Evolutionary conservation across 1,140 invertebrate genomes (phyloP).

Genomic region (Drosophila quadrilineata): DNA sequence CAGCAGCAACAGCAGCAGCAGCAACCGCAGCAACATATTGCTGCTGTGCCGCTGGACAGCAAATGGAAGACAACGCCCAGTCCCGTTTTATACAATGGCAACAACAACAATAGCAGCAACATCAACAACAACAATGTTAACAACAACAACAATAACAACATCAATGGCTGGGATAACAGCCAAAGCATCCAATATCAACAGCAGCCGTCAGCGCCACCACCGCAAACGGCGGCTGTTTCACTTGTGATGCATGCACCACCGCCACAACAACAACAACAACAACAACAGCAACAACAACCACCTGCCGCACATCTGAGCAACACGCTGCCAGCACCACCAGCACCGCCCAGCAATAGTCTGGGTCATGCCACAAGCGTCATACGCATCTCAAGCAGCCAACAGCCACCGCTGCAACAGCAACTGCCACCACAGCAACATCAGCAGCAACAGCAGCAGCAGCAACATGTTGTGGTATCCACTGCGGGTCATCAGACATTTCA

Average conservation of each 20-base stretch:
- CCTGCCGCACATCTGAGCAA: constrained; percentile 63
- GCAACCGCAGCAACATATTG: constrained; percentile 39
- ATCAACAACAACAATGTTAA: constrained; percentile 26
- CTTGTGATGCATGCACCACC: constrained; percentile 81
- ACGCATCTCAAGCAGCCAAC: constrained; percentile 87
- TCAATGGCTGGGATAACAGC: constrained; percentile 60
- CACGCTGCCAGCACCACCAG: constrained; percentile 56
- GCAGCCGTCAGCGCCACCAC: constrained; percentile 64
- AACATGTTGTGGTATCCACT: constrained; percentile 53
- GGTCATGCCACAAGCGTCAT: constrained; percentile 89
- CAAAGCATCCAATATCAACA: constrained; percentile 69
- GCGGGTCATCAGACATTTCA: constrained; percentile 83
- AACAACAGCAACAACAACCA: constrained; percentile 68
- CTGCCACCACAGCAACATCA: constrained; percentile 44
- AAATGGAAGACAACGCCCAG: constrained; percentile 80
- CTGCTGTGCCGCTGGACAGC: constrained; percentile 50
- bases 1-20: constrained; percentile 76
- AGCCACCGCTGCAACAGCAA: constrained; percentile 51
- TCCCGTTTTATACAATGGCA: constrained; percentile 73
- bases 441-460: constrained; percentile 37
- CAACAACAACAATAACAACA: constrained; percentile 44
- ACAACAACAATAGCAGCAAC: constrained; percentile 43
- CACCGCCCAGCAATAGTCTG: constrained; percentile 73
- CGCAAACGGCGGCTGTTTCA: constrained; percentile 78
- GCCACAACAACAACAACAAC: constrained; percentile 82